These are phyloP conservation scores for Gymnoscelis rufifasciata DNA, from an alignment of 2,888 invertebrate species.

Conservation along the genomic window DNA sequence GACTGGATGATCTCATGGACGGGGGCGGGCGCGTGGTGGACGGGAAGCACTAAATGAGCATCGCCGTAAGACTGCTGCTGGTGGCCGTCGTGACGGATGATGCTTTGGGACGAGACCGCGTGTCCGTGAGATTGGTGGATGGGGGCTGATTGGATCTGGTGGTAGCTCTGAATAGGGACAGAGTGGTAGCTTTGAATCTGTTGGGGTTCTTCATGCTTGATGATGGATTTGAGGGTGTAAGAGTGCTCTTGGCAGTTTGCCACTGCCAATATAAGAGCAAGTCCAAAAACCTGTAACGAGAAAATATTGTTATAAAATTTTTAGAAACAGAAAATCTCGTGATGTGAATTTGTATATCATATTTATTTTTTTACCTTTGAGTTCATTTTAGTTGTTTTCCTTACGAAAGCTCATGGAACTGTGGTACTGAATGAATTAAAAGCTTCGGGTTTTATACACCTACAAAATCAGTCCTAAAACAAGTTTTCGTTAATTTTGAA, in stretches of 20 bases:
- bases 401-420: slow-evolving; percentile 37
- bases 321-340: too few species aligned
- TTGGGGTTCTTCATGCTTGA: slow-evolving; percentile 46
- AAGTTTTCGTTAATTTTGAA: slow-evolving; percentile 39
- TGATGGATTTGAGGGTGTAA: slow-evolving; percentile 39
- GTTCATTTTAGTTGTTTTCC: slow-evolving; percentile 43
- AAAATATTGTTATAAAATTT: background rate
- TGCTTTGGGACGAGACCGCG: slow-evolving; percentile 44
- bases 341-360: too few species aligned
- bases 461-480: slow-evolving; percentile 40
- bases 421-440: slow-evolving; percentile 35
- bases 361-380: slow-evolving; percentile 18
- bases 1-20: slow-evolving; percentile 23
- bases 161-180: slow-evolving; percentile 22
- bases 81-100: slow-evolving; percentile 35
- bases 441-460: slow-evolving; percentile 49
- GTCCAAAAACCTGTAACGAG: slow-evolving; percentile 35
- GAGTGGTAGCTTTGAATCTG: slow-evolving; percentile 33
- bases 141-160: slow-evolving; percentile 18
- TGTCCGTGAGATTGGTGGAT: slow-evolving; percentile 35
- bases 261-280: slow-evolving; percentile 33
- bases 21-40: slow-evolving; percentile 26
- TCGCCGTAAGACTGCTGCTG: slow-evolving; percentile 20
- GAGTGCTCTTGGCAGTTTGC: slow-evolving; percentile 42
- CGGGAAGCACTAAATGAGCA: slow-evolving; percentile 20